Percentiles rank a stretch among this genome's conserved stretches.
Conservation (phyloP, 2,113 vertebrate species). For the Otolemur garnettii region DNA sequence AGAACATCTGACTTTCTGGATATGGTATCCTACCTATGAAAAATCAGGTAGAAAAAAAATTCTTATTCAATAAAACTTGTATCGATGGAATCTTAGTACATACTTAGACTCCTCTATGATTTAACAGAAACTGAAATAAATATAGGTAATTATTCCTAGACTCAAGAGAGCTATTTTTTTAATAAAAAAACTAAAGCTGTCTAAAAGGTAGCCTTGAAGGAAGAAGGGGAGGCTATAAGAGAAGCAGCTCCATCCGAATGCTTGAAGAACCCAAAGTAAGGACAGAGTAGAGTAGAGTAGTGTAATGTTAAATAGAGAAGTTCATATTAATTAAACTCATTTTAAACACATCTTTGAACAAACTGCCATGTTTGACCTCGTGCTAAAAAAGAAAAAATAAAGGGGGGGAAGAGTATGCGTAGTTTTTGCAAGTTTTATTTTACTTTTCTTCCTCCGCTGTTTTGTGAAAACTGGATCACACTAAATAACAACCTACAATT, state of each 20-base stretch:
- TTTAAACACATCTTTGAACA: neutral
- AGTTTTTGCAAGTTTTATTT: neutral
- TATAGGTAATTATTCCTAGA: neutral
- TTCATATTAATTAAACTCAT: neutral
- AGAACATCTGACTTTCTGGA: neutral
- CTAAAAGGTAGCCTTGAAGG: neutral
- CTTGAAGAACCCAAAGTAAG: neutral
- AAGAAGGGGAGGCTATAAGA: neutral
- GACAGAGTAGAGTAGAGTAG: neutral
- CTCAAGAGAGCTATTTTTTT: neutral
- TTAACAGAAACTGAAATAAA: slow-evolving; percentile 13
- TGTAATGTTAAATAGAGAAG: neutral
- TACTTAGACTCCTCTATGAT: neutral
- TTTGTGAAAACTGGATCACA: neutral
- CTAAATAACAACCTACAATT: neutral
- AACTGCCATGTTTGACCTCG: neutral
- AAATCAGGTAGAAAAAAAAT: neutral
- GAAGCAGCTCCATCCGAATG: neutral
- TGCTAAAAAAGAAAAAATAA: neutral
- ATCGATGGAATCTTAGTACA: neutral
- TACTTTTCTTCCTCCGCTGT: neutral
- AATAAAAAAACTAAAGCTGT: neutral
- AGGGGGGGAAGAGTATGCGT: neutral
- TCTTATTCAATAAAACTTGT: neutral
- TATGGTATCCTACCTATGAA: neutral